phyloP scores from a whole-genome alignment of 2,113 vertebrate species.

The Seriola rivoliana region DNA sequence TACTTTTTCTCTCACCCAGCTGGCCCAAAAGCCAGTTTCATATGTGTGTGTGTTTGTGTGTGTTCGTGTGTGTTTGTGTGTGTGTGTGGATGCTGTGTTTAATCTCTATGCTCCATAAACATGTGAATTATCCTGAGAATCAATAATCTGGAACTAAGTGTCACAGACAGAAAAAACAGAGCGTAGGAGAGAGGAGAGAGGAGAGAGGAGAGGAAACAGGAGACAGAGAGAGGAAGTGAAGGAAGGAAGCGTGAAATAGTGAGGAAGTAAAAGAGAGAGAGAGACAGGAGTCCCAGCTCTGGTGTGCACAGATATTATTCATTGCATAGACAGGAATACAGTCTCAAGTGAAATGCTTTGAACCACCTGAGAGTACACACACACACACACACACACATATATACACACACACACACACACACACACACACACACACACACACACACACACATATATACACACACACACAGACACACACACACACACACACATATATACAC shows the following conservation, averaged over 20 bases:
- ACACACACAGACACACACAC: constrained; percentile 24
- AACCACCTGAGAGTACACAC: constrained; percentile 64
- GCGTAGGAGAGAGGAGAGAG: constrained; percentile 7
- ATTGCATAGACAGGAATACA: constrained; percentile 63
- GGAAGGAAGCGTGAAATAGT: constrained; percentile 30
- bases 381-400: not conserved
- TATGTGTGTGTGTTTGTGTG: constrained; percentile 2
- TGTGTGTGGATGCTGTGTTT: constrained; percentile 25
- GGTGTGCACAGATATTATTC: constrained; percentile 71
- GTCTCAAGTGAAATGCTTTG: constrained; percentile 58
- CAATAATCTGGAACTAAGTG: constrained; percentile 22
- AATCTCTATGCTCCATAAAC: constrained; percentile 48
- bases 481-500: not conserved
- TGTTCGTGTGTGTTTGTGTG: too few relatives aligned
- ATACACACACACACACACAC: constrained; percentile 25
- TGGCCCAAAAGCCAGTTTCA: constrained; percentile 42
- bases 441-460: not conserved
- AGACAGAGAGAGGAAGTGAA: constrained; percentile 15
- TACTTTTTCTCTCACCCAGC: not conserved
- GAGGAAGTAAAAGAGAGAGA: constrained; percentile 24
- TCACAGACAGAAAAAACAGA: not conserved
- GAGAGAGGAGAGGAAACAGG: not conserved
- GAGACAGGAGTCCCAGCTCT: constrained; percentile 50
- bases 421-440: not conserved
- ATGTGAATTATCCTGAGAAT: constrained; percentile 52